Conservation (phyloP, 2,888 invertebrate genomes). For the Argyresthia albistria region DNA sequence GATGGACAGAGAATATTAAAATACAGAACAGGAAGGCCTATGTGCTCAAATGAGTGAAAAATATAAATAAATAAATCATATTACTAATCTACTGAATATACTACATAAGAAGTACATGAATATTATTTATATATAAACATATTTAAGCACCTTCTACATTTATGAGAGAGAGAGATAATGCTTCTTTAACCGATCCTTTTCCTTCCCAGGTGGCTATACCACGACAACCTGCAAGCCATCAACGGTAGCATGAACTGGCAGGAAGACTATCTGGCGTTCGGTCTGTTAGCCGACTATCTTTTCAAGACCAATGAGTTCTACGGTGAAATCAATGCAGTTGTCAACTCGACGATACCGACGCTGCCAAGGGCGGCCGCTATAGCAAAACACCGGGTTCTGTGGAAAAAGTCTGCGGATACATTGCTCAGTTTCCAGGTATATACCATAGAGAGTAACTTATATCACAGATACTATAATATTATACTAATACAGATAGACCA, state of each 20-base stretch:
- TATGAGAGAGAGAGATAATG: no score
- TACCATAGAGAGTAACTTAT: no score
- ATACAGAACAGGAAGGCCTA: no score
- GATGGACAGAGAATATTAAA: no score
- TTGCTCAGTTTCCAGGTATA: slow-evolving; percentile 57
- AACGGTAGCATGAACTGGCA: slow-evolving; percentile 71
- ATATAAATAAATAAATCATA: no score
- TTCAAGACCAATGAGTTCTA: slow-evolving; percentile 61
- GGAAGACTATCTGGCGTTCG: slow-evolving; percentile 55
- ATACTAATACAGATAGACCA: no score
- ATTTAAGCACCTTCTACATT: no score
- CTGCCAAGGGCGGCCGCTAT: slow-evolving; percentile 54
- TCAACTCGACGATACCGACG: slow-evolving; percentile 59
- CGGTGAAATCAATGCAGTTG: slow-evolving; percentile 52
- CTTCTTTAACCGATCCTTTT: not conserved
- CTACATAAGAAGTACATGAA: no score
- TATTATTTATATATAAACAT: no score
- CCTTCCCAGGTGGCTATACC: slow-evolving; percentile 58
- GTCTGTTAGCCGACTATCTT: slow-evolving; percentile 55
- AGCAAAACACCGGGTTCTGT: slow-evolving; percentile 52
- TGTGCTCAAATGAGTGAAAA: no score
- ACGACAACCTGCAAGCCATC: slow-evolving; percentile 59
- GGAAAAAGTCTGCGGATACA: slow-evolving; percentile 64
- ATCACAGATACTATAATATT: no score
- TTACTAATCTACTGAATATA: no score